Evolutionary conservation across 2,797 vertebrate genomes (phyloP), one percentile per base, ranked within the genome.

Genomic region (Spondyliosoma cantharus): DNA sequence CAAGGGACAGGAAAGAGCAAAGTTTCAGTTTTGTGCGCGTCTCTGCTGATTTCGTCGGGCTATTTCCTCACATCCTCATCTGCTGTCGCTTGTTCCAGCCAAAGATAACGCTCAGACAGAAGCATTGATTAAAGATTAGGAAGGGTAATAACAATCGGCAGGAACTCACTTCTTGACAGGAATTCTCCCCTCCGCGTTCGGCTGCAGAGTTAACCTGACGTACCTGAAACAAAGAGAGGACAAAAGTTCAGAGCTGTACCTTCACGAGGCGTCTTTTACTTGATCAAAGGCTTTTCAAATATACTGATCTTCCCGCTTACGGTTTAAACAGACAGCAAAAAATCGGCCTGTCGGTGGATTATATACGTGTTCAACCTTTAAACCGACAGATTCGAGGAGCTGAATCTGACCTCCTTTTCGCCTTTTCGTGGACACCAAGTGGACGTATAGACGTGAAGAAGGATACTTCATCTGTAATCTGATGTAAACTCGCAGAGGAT

Each of bases 151-250:
- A 43, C 53, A 49, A 2, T 49, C 16, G 15, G 17, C 1, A 2
- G 58, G 5, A 3, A 91, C 97, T 96, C 95, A 99, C 98, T 97
- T 98, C 93, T 99, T 99, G 65, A 99, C 96, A 32, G 97, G 97
- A 82, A 99, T 98, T 46, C 95, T 96, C 0, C 97, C 97, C 76
- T 99, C 98, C 71, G 96, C 92, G 83, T 96, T 98, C 20, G 96
- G 96, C 93, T 98, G 97, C 52, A 99, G 96, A 45, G 96, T 98
- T 48, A 99, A 95, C 86, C 94, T 96, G 37, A 97, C 96, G 60
- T 93, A 95, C 71, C 95, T 96, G 89, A 52, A 90, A 85, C 25
- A 71, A 49, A 85, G 7, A 75, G 15, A 67, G n/a, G 0, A 52
- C 2, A 27, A 19, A 45, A 24, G n/a, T 15, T 63, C 9, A 71